A percentile compares a stretch with the other conserved stretches of the same genome.
These are phyloP conservation scores for Blomia tropicalis DNA, from an alignment of 2,888 invertebrate genomes.

Conservation along the genomic window DNA sequence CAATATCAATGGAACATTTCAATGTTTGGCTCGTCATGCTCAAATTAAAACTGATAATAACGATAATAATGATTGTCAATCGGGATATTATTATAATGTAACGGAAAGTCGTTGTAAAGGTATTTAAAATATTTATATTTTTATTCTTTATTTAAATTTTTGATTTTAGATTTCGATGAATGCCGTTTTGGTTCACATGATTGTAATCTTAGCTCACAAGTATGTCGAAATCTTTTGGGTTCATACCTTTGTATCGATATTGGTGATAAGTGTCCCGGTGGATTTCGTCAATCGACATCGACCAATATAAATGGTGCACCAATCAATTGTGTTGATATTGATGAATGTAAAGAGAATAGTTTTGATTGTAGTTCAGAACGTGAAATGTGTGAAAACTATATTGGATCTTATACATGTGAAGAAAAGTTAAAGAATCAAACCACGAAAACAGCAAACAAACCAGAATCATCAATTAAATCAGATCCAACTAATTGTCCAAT, in stretches of 20 bases:
- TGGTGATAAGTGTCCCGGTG: slow-evolving; percentile 12
- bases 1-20: slow-evolving; percentile 32
- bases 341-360: slow-evolving; percentile 39
- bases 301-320: background rate
- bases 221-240: slow-evolving; percentile 22
- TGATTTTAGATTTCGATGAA: slow-evolving; percentile 36
- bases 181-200: slow-evolving; percentile 34
- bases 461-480: slow-evolving; percentile 29
- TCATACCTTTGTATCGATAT: slow-evolving; percentile 19
- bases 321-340: slow-evolving; percentile 33
- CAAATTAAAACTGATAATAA: background rate
- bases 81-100: slow-evolving; percentile 32
- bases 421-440: slow-evolving; percentile 17
- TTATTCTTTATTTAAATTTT: background rate
- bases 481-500: slow-evolving; percentile 1
- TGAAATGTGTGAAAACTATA: slow-evolving; percentile 45
- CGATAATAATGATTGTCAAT: slow-evolving; percentile 31
- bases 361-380: slow-evolving; percentile 44
- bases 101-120: slow-evolving; percentile 33
- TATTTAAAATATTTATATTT: slow-evolving; percentile 25
- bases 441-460: slow-evolving; percentile 35
- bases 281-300: background rate
- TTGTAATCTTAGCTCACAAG: slow-evolving; percentile 34
- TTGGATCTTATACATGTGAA: slow-evolving; percentile 43
- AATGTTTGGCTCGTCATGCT: slow-evolving; percentile 29